phyloP scores from a whole-genome alignment of 2,797 vertebrate genomes.

The Eutrigla gurnardus region DNA sequence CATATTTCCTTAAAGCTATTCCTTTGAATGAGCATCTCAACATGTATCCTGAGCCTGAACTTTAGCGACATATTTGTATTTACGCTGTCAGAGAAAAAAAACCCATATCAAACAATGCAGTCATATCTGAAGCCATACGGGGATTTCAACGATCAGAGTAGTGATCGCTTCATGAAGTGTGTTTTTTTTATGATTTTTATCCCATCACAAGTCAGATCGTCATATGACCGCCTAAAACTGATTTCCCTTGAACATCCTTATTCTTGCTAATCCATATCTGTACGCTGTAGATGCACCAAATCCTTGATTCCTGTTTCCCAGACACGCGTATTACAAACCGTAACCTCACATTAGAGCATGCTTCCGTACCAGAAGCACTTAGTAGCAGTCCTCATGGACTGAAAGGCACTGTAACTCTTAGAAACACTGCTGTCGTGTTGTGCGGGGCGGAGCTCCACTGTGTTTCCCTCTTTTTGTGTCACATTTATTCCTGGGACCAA shows the following conservation, averaged over 20 bases:
- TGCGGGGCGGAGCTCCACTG: not conserved
- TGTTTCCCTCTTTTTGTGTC: not conserved
- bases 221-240: conserved; percentile 30
- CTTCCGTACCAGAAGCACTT: conserved; percentile 19
- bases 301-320: conserved; percentile 26
- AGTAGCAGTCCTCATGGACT: not conserved
- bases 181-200: not conserved
- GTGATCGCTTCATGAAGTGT: no score
- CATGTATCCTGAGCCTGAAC: not conserved
- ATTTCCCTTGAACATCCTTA: conserved; percentile 11
- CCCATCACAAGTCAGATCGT: conserved; percentile 13
- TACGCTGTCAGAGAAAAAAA: not conserved
- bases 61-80: not conserved
- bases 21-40: not conserved
- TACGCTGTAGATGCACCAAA: conserved; percentile 8
- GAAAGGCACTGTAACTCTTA: conserved; percentile 31
- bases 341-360: conserved; percentile 42
- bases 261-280: not conserved
- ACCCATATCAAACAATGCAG: not conserved
- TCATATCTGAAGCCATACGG: conserved; percentile 9
- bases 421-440: conserved; percentile 13
- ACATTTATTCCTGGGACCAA: conserved; percentile 30
- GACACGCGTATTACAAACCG: conserved; percentile 4
- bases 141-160: not conserved
- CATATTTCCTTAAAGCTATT: not conserved